Evolutionary conservation across 2,888 invertebrate species (phyloP), one percentile per base, ranked within the genome.

Genomic region (Drosophila limbata): DNA sequence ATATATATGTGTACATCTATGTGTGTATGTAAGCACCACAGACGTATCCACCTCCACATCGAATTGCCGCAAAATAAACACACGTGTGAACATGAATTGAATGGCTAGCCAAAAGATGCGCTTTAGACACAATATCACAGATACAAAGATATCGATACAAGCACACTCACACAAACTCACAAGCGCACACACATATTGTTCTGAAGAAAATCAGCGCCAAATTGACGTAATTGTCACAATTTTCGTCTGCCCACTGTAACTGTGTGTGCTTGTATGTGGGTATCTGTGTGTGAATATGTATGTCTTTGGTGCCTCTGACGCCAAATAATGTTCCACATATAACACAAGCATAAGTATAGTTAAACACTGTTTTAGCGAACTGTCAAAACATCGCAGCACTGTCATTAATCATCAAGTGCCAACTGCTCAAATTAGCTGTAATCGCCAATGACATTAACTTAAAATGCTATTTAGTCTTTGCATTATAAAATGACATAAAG

Each of bases 191-290:
- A 35, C 39, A 55, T 11, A 60, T 40, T 19, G 17, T 21, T 37
- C 56, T 70, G 65, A 69, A 65, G 75, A 67, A 85, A 84, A 84
- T 84, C 88, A 86, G 68, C 69, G 73, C 81, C 50, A 83, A 84
- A 88, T 86, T 88, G 86, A 84, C 84, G 88, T 75, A 84, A 85
- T 84, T 88, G 88, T 88, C 76, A 85, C 78, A 59, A 74, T 70
- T 77, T 77, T 67, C 56, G 63, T 60, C 35, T 37, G 21, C 48
- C 48, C 28, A 57, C 60, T 39, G 62, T 56, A 56, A 55, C 55
- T 61, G 33, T 55, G 40, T 40, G 44, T 42, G 25, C 39, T 10
- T 42, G 21, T 64, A 45, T 61, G 52, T 50, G 42, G 47, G 40
- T 44, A n/a, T 45, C 19, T 51, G 40, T 11, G 11, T 17, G 11